Conservation (phyloP, 35 echinoderm and acorn worm genomes). For the Amphiura filiformis region DNA sequence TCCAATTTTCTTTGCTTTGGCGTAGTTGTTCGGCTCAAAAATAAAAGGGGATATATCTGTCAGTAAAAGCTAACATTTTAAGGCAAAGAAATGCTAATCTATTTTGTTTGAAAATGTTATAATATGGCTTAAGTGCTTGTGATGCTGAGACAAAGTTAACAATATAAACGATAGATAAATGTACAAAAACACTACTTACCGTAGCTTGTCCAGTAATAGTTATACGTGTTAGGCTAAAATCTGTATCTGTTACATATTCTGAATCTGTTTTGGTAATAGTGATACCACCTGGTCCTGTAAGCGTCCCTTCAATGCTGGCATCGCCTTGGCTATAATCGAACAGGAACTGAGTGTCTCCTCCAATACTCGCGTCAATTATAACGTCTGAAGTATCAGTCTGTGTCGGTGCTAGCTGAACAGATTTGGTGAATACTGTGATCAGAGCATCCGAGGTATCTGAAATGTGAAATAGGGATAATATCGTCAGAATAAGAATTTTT, state of each 20-base stretch:
- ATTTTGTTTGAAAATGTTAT: too few species aligned
- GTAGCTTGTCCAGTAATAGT: neutral
- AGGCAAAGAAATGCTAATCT: too few species aligned
- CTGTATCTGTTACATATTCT: neutral
- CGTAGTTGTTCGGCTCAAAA: too few species aligned
- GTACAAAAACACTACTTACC: too few species aligned
- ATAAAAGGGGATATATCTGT: too few species aligned
- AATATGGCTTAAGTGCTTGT: too few species aligned
- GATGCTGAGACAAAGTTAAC: too few species aligned
- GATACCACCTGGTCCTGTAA: neutral
- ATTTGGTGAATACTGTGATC: neutral
- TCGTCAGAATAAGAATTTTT: too few species aligned
- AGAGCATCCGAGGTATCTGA: neutral
- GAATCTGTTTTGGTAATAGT: neutral
- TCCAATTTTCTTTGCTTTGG: too few species aligned
- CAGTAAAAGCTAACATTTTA: too few species aligned
- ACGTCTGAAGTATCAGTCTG: neutral
- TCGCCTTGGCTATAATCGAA: neutral
- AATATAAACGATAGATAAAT: too few species aligned
- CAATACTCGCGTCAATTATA: constrained; percentile 18
- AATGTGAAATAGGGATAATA: too few species aligned
- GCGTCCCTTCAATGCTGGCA: neutral
- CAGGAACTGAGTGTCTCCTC: constrained; percentile 18
- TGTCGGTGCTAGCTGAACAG: neutral
- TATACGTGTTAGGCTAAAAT: neutral